Evolutionary conservation across 2,113 vertebrate species (phyloP).

Genomic region (Agapornis roseicollis): DNA sequence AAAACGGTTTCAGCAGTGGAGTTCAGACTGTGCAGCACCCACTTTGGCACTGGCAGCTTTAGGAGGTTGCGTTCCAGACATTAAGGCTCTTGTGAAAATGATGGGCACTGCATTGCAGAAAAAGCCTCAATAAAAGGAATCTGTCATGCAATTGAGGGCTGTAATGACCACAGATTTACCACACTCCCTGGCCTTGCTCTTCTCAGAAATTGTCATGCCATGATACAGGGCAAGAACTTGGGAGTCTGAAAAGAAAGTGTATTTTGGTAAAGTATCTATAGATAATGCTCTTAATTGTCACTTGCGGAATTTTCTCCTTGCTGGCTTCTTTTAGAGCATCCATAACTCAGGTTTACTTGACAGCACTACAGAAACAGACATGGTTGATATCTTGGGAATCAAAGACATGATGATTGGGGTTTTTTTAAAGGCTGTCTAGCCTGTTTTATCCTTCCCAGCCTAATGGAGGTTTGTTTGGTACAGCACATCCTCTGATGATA

Average conservation of each 20-base stretch:
- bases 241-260: not conserved
- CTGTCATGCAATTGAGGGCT: not conserved
- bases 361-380: slow-evolving; percentile 64
- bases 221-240: not conserved
- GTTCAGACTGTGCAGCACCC: not conserved
- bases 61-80: slow-evolving; percentile 43
- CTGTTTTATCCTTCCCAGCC: slow-evolving; percentile 58
- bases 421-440: slow-evolving; percentile 18
- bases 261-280: not conserved
- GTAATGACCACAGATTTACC: not conserved
- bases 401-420: slow-evolving; percentile 55
- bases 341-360: slow-evolving; percentile 63
- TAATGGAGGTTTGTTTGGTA: slow-evolving; percentile 69
- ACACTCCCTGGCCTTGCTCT: not conserved
- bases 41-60: slow-evolving; percentile 10
- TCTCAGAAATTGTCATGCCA: not conserved
- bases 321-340: slow-evolving; percentile 47
- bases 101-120: not conserved
- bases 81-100: slow-evolving; percentile 7
- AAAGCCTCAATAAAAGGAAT: slow-evolving; percentile 15
- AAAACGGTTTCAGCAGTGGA: slow-evolving; percentile 10
- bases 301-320: slow-evolving; percentile 14
- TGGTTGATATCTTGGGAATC: slow-evolving; percentile 60
- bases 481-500: slow-evolving; percentile 61
- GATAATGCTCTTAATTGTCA: not conserved